Evolutionary conservation across 53 echinoderm and acorn worm genomes (phyloP), one percentile per base, ranked within the genome.

Genomic region (Antedon mediterranea): DNA sequence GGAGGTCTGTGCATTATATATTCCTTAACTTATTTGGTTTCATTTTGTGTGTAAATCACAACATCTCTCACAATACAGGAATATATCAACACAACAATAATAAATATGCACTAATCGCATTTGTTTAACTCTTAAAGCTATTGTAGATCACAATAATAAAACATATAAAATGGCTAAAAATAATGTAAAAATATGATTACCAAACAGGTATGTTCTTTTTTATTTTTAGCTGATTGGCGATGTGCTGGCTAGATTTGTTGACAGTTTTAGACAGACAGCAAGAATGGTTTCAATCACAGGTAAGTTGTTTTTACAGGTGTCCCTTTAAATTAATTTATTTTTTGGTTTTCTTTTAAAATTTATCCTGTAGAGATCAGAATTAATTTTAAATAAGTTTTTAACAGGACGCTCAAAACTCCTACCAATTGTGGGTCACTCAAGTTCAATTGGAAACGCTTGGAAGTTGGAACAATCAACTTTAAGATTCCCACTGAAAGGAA

Each of bases 401-500:
- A 7, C 80, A 91, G 97, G 91, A 13, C 89, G 92, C 28, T 79
- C 86, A 76, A 80, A 84, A 26, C 81, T 95, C 6, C 72, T 91
- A 42, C 97, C 97, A 18, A 78, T 95, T 34, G 91, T 95, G 4
- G 97, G 97, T 71, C 89, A 92, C 77, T 95, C 90, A 31, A 92
- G 87, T 76, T 85, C 89, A 28, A 85, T 89, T 26, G 88, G 92
- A 43, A 92, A 91, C 82, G 89, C 97, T 0, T 95, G 97, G 97
- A 95, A 90, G 42, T 79, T 95, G 28, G 97, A 95, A 43, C 89
- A 89, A 0, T 34, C 84, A 73, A 84, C 92, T 8, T 78, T 95
- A 34, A 92, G 88, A 26, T 95, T 95, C 71, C 83, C 82, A 26
- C 79, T 90, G 31, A 95, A 85, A 81, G 97, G 97, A 28, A 75